phyloP scores from a whole-genome alignment of 1,140 invertebrate genomes.

The Helicorthomorpha holstii region DNA sequence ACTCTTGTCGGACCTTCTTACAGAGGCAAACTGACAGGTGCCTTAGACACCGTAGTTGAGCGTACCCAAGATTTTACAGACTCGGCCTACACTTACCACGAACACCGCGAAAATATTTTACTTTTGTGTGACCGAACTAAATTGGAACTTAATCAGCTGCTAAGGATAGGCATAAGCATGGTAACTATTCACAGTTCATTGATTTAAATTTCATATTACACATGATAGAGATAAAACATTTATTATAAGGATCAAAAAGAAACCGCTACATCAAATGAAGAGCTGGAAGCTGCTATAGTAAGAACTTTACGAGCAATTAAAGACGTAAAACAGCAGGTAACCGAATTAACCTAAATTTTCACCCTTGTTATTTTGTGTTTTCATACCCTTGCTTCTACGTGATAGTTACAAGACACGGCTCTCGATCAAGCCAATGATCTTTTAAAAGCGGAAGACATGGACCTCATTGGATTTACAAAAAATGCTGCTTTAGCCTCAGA shows the following conservation, averaged over 20 bases:
- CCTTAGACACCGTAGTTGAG: constrained; percentile 80
- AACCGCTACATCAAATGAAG: constrained; percentile 31
- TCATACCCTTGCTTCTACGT: too few relatives aligned
- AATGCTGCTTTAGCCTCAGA: constrained; percentile 62
- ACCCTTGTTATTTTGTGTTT: too few relatives aligned
- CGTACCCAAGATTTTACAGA: constrained; percentile 97
- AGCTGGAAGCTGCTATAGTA: constrained; percentile 55
- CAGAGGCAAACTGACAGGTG: constrained; percentile 51
- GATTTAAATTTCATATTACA: too few relatives aligned
- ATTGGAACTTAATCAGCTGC: constrained; percentile 66
- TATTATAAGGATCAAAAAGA: constrained; percentile 35
- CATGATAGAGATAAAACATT: too few relatives aligned
- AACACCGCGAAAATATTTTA: constrained; percentile 87
- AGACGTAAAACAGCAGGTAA: constrained; percentile 50
- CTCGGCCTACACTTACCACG: constrained; percentile 93
- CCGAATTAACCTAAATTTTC: not conserved
- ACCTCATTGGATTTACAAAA: constrained; percentile 56
- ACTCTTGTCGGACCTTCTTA: constrained; percentile 34
- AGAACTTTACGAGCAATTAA: constrained; percentile 49
- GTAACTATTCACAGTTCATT: constrained; percentile 42
- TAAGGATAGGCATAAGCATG: constrained; percentile 64
- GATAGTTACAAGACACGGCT: constrained; percentile 49
- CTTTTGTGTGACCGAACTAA: constrained; percentile 69
- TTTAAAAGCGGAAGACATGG: constrained; percentile 46
- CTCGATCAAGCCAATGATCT: constrained; percentile 53